phyloP scores from a whole-genome alignment of 2,888 invertebrate genomes.

The Lepidocyrtoides sp. region DNA sequence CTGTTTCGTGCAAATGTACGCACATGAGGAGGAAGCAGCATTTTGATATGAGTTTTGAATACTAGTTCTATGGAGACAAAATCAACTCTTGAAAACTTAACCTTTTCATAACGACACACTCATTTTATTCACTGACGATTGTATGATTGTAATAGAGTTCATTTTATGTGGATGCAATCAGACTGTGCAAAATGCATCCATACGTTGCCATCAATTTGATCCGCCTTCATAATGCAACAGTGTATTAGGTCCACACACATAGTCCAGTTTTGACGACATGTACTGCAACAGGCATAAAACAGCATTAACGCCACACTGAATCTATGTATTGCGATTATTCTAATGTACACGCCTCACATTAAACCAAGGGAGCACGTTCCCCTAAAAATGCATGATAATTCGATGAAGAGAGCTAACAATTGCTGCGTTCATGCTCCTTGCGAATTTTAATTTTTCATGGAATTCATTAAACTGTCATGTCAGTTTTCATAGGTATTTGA shows the following conservation, averaged over 20 bases:
- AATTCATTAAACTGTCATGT: slow-evolving; percentile 19
- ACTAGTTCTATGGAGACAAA: too few relatives aligned
- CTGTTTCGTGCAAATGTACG: not conserved
- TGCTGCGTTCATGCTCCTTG: not conserved
- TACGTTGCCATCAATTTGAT: not conserved
- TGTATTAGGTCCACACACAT: too few relatives aligned
- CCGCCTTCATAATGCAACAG: too few relatives aligned
- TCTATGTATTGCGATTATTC: not conserved
- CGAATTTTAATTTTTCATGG: slow-evolving; percentile 38
- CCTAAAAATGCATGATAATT: not conserved
- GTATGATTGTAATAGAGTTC: too few relatives aligned
- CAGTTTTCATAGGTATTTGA: not conserved
- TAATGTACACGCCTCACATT: not conserved
- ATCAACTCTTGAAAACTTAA: too few relatives aligned
- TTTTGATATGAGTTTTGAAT: not conserved
- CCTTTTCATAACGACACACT: too few relatives aligned
- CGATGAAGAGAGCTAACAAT: not conserved
- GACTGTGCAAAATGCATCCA: not conserved
- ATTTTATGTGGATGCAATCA: too few relatives aligned
- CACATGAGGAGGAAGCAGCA: not conserved
- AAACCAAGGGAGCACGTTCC: slow-evolving; percentile 20
- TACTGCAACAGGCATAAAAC: too few relatives aligned
- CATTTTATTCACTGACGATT: too few relatives aligned
- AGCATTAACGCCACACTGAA: too few relatives aligned
- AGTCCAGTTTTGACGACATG: too few relatives aligned